A percentile compares a stretch with the other conserved stretches of the same genome.
phyloP scores from a whole-genome alignment of 2,888 invertebrate species.

The Drosophila tanythrix region DNA sequence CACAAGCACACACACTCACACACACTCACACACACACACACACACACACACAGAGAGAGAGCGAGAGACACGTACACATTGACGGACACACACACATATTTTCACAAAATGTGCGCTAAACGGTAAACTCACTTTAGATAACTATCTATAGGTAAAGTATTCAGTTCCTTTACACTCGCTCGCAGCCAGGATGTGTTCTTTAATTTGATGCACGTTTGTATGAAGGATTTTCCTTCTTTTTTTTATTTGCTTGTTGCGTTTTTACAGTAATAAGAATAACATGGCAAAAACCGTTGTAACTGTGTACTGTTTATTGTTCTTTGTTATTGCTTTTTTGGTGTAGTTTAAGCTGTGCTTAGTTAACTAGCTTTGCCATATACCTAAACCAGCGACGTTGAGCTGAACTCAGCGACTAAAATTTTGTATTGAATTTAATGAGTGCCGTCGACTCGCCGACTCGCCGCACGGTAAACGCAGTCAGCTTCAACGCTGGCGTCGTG shows the following conservation, averaged over 20 bases:
- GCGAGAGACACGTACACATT: constrained; percentile 3
- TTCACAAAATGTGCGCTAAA: background rate
- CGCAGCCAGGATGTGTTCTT: constrained; percentile 29
- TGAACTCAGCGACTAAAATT: constrained; percentile 82
- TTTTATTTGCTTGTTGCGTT: background rate
- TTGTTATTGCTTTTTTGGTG: constrained; percentile 21
- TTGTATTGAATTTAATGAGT: constrained; percentile 72
- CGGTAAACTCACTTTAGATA: constrained; percentile 48
- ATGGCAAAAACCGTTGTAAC: constrained; percentile 29
- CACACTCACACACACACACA: constrained; percentile 20
- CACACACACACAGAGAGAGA: background rate
- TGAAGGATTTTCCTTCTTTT: background rate
- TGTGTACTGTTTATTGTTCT: constrained; percentile 31
- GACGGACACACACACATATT: background rate
- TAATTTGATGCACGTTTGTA: background rate
- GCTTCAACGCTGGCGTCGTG: constrained; percentile 9
- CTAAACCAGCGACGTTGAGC: constrained; percentile 78
- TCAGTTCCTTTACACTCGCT: constrained; percentile 8
- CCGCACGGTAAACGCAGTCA: constrained; percentile 44
- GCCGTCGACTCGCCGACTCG: constrained; percentile 55
- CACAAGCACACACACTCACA: constrained; percentile 1
- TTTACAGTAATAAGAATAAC: constrained; percentile 23
- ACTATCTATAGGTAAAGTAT: constrained; percentile 21
- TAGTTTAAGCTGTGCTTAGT: constrained; percentile 23
- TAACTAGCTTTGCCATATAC: constrained; percentile 43